A percentile compares a stretch with the other conserved stretches of the same genome.
These are phyloP conservation scores for Vicugna pacos DNA, from an alignment of 2,113 vertebrate species.

Conservation along the genomic window DNA sequence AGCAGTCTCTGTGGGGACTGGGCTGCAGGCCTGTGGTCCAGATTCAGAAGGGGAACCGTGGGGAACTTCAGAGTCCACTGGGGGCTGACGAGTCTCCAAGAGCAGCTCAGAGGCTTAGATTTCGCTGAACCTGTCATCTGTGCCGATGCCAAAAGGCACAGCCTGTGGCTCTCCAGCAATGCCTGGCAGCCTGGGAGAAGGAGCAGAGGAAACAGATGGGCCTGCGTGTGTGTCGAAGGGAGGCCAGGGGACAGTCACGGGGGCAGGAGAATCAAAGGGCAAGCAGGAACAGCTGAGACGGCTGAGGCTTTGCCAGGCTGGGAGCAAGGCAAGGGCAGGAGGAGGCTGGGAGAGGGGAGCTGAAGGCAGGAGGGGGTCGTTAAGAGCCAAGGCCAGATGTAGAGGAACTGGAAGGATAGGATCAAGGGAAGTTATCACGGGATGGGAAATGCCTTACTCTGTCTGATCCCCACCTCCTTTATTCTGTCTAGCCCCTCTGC, in stretches of 20 bases:
- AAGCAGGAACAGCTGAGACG: not conserved
- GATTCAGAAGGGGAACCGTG: not conserved
- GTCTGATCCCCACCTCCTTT: not conserved
- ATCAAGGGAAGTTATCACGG: not conserved
- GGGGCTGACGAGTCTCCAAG: not conserved
- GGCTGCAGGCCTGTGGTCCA: not conserved
- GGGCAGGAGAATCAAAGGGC: not conserved
- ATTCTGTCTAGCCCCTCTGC: not conserved
- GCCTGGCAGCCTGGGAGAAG: not conserved
- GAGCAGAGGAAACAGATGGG: slow-evolving; percentile 48
- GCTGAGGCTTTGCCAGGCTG: accelerated
- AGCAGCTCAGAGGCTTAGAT: not conserved
- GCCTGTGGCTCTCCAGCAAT: not conserved
- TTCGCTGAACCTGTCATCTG: not conserved
- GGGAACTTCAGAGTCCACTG: not conserved
- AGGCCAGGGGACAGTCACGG: not conserved
- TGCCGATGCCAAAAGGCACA: not conserved
- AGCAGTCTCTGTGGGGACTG: not conserved
- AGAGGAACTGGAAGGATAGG: not conserved
- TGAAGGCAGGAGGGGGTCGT: accelerated
- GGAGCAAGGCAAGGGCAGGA: not conserved
- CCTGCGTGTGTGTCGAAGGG: not conserved
- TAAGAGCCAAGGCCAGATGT: not conserved
- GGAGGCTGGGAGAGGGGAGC: not conserved
- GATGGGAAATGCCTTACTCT: not conserved